Base-by-base conservation (phyloP, 1,140 invertebrate species). In the Plutomurus gul region DNA sequence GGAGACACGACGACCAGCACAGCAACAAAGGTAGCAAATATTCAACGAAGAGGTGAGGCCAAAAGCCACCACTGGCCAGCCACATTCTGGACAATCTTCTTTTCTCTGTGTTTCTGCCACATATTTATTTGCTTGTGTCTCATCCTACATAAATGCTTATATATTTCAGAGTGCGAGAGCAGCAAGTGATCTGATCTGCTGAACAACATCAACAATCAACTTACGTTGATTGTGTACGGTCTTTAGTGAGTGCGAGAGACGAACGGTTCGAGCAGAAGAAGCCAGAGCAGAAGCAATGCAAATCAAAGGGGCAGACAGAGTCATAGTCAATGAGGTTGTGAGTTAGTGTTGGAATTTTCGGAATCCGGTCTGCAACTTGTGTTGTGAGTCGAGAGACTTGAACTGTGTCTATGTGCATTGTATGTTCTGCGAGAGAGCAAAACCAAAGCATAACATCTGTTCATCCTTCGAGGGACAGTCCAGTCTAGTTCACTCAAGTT, bases 381-480 rank as follows among this genome's bases (percentile, higher is more conserved):
- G 30, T 36, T 33, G 56, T 65, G 56, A 33, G 18, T 65, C 36
- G 27, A 65, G 25, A 25, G 30, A n/a, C n/a, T 65, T 65, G 56
- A 65, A 65, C 56, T 65, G 56, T 65, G 56, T 65, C 27, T n/a
- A 65, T 65, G 27, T 65, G 56, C 56, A 65, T n/a, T n/a, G n/a
- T n/a, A n/a, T n/a, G n/a, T n/a, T n/a, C n/a, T n/a, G n/a, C n/a
- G n/a, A n/a, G n/a, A n/a, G n/a, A n/a, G n/a, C n/a, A n/a, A n/a
- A n/a, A n/a, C n/a, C n/a, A n/a, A n/a, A n/a, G n/a, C n/a, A n/a
- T n/a, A 65, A 25, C 56, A 65, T 65, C 56, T 65, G 56, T 65
- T 65, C 56, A 65, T 65, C 56, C 56, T 65, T 65, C 27, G 56
- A 65, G 56, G 56, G 56, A 65, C 56, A 65, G 56, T 30, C 30